Conservation (phyloP, 2,113 vertebrate species). For the Neodontobutis hainanensis region DNA sequence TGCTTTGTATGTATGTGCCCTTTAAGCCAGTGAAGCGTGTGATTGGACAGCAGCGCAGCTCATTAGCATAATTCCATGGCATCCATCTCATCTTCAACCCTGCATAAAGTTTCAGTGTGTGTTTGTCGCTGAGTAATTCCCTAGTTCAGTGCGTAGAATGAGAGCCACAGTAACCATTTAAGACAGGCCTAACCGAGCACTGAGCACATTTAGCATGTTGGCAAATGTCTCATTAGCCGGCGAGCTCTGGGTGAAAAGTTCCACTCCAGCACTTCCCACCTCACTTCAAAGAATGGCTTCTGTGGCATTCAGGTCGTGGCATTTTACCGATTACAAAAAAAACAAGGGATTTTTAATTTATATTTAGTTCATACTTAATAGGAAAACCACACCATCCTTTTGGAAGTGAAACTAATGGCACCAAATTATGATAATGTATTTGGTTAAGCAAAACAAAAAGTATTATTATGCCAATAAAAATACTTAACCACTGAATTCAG, state of each 20-base stretch:
- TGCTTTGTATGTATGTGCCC: conserved; percentile 12
- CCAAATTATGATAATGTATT: too few relatives aligned
- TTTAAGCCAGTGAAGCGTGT: conserved; percentile 43
- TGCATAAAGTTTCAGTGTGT: conserved; percentile 20
- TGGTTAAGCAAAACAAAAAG: too few relatives aligned
- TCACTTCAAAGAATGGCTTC: not conserved
- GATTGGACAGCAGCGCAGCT: conserved; percentile 44
- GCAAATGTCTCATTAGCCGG: conserved; percentile 40
- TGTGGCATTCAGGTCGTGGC: not conserved
- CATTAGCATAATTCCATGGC: conserved; percentile 47
- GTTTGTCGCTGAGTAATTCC: conserved; percentile 3
- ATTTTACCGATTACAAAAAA: not conserved
- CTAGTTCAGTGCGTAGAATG: not conserved
- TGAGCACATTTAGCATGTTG: conserved; percentile 15
- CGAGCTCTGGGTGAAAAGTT: conserved; percentile 3
- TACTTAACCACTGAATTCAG: too few relatives aligned
- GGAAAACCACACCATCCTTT: too few relatives aligned
- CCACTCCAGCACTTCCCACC: not conserved
- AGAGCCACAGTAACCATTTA: conserved; percentile 10
- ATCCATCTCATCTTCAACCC: conserved; percentile 42
- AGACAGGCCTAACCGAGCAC: conserved; percentile 17
- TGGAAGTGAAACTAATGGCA: not conserved
- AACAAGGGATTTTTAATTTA: not conserved
- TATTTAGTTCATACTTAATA: too few relatives aligned
- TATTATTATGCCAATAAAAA: too few relatives aligned